These are phyloP conservation scores for Eurytemora carolleeae DNA, from an alignment of 1,140 invertebrate genomes.

Conservation along the genomic window DNA sequence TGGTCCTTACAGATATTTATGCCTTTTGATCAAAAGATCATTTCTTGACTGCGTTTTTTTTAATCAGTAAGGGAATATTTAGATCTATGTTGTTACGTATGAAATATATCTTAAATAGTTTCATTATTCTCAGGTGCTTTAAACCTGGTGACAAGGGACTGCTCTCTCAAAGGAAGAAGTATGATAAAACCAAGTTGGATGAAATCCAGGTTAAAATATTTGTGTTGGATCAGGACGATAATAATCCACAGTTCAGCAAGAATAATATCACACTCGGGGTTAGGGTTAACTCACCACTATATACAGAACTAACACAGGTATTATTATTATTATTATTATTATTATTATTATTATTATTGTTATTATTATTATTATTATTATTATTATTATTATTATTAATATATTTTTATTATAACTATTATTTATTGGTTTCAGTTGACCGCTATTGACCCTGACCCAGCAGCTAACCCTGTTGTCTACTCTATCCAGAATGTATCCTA, in stretches of 20 bases:
- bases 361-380: too few relatives aligned
- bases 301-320: constrained; percentile 41
- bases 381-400: too few relatives aligned
- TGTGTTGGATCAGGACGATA: constrained; percentile 49
- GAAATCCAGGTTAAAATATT: constrained; percentile 43
- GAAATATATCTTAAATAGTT: too few relatives aligned
- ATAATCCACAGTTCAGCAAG: constrained; percentile 42
- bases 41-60: constrained; percentile 1
- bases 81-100: too few relatives aligned
- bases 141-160: neutral
- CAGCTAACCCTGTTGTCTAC: constrained; percentile 40
- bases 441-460: constrained; percentile 43
- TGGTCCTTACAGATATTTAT: too few relatives aligned
- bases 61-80: too few relatives aligned
- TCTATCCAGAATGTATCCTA: constrained; percentile 41
- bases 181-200: constrained; percentile 1
- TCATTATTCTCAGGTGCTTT: constrained; percentile 13
- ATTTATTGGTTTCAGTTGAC: too few relatives aligned
- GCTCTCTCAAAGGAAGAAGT: neutral
- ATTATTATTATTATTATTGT: too few relatives aligned
- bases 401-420: too few relatives aligned
- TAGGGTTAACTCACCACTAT: constrained; percentile 47
- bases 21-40: constrained; percentile 7
- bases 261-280: constrained; percentile 46
- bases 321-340: too few relatives aligned